Percentiles rank a stretch among this genome's conserved stretches.
phyloP scores from a whole-genome alignment of 2,113 vertebrate species.

The Emydocephalus ijimae region DNA sequence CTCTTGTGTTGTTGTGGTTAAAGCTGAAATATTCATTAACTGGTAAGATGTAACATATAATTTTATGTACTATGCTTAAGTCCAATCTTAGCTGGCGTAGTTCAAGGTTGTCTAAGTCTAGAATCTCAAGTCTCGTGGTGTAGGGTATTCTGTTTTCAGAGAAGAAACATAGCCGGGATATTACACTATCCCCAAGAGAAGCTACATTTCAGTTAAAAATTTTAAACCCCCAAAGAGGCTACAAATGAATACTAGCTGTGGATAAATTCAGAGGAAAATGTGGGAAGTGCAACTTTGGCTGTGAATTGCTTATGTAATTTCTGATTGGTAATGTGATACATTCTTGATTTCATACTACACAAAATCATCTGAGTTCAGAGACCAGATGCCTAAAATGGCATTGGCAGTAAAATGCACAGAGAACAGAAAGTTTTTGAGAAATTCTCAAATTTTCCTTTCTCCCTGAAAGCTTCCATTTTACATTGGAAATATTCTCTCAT shows the following conservation, averaged over 20 bases:
- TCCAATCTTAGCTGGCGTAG: no score
- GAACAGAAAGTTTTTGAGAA: neutral
- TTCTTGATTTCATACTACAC: neutral
- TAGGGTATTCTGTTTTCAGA: constrained; percentile 7
- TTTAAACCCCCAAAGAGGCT: neutral
- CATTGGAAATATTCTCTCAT: neutral
- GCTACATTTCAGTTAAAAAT: accelerated
- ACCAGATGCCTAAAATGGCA: neutral
- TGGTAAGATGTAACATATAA: no score
- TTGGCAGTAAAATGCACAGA: neutral
- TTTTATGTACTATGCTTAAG: no score
- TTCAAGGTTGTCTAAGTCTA: no score
- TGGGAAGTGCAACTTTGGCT: neutral
- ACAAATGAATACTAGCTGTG: neutral
- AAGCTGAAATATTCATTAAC: no score
- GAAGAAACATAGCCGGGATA: constrained; percentile 2
- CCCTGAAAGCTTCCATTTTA: neutral
- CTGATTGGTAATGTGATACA: neutral
- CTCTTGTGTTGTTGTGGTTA: no score
- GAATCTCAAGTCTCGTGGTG: no score
- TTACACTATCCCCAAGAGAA: neutral
- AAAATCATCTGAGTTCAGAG: neutral
- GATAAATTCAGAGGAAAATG: neutral
- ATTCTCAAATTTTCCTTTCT: neutral
- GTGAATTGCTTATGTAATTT: neutral